These are phyloP conservation scores for Larimichthys polyactis DNA, from an alignment of 2,113 vertebrate genomes.

Conservation along the genomic window DNA sequence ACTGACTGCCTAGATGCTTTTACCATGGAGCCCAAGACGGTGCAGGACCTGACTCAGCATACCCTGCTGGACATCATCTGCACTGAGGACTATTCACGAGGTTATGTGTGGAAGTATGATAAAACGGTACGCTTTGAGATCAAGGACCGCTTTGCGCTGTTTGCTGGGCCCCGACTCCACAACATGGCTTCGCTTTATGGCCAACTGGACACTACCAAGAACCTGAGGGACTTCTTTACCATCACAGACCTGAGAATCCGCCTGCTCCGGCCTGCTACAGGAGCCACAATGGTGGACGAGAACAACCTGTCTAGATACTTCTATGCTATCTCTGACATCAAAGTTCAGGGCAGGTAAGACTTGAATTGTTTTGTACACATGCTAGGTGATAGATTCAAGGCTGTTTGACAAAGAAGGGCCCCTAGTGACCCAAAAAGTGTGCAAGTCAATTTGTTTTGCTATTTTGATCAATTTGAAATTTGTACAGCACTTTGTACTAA, in stretches of 20 bases:
- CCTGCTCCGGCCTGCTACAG: slow-evolving; percentile 94
- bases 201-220: slow-evolving; percentile 98
- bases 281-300: slow-evolving; percentile 95
- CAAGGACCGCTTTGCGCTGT: slow-evolving; percentile 98
- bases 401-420: not conserved
- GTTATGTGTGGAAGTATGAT: slow-evolving; percentile 95
- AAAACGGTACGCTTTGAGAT: slow-evolving; percentile 99
- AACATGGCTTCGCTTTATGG: slow-evolving; percentile 99
- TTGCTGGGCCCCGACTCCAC: slow-evolving; percentile 95
- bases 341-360: slow-evolving; percentile 97
- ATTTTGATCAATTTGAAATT: not conserved
- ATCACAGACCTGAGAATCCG: slow-evolving; percentile 96
- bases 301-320: slow-evolving; percentile 96
- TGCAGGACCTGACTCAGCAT: slow-evolving; percentile 93
- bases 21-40: slow-evolving; percentile 97
- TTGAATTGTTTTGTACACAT: not conserved
- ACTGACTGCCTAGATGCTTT: slow-evolving; percentile 98
- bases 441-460: not conserved
- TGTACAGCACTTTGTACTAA: not conserved
- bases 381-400: not conserved
- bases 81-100: slow-evolving; percentile 97
- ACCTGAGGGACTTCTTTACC: slow-evolving; percentile 98
- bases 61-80: slow-evolving; percentile 98
- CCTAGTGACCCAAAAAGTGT: not conserved
- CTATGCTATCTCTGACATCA: slow-evolving; percentile 98